These are phyloP conservation scores for Macropus fuliginosus DNA, from an alignment of 2,797 vertebrate genomes.

Conservation along the genomic window DNA sequence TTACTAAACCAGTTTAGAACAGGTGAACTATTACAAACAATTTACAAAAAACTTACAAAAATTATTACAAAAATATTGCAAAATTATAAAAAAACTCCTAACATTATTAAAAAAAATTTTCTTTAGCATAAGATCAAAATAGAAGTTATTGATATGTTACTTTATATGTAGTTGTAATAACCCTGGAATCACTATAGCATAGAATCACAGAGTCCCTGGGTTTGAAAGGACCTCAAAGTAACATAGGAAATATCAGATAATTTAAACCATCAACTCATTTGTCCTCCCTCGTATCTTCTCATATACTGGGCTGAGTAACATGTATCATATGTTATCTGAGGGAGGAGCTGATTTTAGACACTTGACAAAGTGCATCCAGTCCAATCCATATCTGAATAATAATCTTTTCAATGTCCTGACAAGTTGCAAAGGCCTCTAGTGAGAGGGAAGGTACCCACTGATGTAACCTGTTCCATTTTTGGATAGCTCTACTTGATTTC, in stretches of 20 bases:
- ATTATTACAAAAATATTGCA: too few relatives aligned
- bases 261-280: not conserved
- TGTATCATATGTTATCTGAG: not conserved
- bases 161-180: not conserved
- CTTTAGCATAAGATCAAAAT: not conserved
- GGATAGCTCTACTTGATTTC: not conserved
- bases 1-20: not conserved
- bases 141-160: not conserved
- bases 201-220: not conserved
- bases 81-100: too few relatives aligned
- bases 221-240: not conserved
- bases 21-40: not conserved
- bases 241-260: not conserved
- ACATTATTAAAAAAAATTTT: too few relatives aligned
- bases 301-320: not conserved
- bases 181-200: not conserved
- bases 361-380: not conserved
- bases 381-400: not conserved
- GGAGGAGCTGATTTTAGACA: not conserved
- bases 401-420: not conserved
- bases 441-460: not conserved
- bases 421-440: not conserved
- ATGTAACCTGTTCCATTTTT: not conserved
- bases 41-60: too few relatives aligned
- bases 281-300: not conserved